Evolutionary conservation across 2,797 vertebrate genomes (phyloP), one percentile per base, ranked within the genome.

Genomic region (Meriones psammophilus): DNA sequence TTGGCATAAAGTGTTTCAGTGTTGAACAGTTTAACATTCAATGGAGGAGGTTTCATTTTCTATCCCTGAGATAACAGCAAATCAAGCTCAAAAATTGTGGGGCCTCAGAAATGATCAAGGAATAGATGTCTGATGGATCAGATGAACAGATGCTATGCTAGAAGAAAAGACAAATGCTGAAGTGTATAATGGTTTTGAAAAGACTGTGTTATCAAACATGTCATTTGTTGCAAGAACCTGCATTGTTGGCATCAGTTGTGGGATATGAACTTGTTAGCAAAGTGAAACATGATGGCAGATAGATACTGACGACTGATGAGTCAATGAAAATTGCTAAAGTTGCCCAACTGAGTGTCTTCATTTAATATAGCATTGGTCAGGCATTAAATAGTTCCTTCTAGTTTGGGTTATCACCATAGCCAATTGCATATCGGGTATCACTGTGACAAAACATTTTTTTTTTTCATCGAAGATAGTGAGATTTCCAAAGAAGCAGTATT

Each of bases 191-290:
- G 98, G 98, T 96, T 98, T 97, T 95, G 97, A 98, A 98, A 98
- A 98, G 98, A 98, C 98, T 98, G 98, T 97, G 98, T 98, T 98
- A 98, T 98, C 98, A 98, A 98, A 98, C 97, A 97, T 98, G 98
- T 98, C 98, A 98, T 98, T 97, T 97, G 98, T 98, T 98, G 98
- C 98, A 98, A 98, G 98, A 96, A 97, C 98, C 97, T 97, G 97
- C 64, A 95, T 97, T 97, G 98, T 96, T 98, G 98, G 98, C 97
- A 97, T 98, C 97, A 98, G 97, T 98, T 97, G 97, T 98, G 96
- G 97, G 94, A 97, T 97, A 98, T 96, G 96, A 98, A 97, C 97
- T 98, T 98, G 98, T 98, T 98, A 98, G 98, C 97, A 98, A 98
- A 98, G 98, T 97, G 97, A 98, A 98, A 98, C 98, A 98, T 74